phyloP scores from a whole-genome alignment of 2,797 vertebrate species.

The Semaprochilodus insignis region DNA sequence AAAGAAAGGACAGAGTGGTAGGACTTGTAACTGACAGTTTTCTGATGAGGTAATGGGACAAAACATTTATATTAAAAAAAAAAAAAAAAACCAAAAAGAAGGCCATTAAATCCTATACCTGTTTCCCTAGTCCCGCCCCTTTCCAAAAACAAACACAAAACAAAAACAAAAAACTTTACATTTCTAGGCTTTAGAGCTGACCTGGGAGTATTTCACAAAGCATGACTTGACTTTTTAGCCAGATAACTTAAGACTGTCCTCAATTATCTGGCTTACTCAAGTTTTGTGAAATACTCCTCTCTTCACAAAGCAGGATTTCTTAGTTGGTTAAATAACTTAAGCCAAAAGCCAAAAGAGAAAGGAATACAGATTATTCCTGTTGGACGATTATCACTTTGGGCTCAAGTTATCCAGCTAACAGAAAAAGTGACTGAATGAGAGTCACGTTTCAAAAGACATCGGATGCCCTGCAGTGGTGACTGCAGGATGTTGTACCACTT shows the following conservation, averaged over 20 bases:
- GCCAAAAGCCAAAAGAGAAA: conserved; percentile 4
- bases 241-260: background rate
- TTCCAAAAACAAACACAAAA: background rate
- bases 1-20: background rate
- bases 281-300: no score
- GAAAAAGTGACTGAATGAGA: conserved; percentile 7
- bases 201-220: background rate
- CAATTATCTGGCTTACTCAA: no score
- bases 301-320: background rate
- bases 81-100: background rate
- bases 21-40: background rate
- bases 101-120: background rate
- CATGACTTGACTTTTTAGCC: background rate
- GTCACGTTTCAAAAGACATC: conserved; percentile 34
- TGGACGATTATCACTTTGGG: background rate
- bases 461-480: conserved; percentile 58
- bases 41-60: background rate
- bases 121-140: background rate
- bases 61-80: background rate
- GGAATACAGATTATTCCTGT: background rate
- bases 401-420: background rate
- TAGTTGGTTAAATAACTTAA: background rate
- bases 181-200: background rate
- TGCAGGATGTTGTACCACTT: conserved; percentile 62
- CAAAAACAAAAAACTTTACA: background rate